A percentile compares a stretch with the other conserved stretches of the same genome.
phyloP scores from a whole-genome alignment of 37 sponge, comb jelly and placozoan genomes.

The Aphrocallistes beatrix region DNA sequence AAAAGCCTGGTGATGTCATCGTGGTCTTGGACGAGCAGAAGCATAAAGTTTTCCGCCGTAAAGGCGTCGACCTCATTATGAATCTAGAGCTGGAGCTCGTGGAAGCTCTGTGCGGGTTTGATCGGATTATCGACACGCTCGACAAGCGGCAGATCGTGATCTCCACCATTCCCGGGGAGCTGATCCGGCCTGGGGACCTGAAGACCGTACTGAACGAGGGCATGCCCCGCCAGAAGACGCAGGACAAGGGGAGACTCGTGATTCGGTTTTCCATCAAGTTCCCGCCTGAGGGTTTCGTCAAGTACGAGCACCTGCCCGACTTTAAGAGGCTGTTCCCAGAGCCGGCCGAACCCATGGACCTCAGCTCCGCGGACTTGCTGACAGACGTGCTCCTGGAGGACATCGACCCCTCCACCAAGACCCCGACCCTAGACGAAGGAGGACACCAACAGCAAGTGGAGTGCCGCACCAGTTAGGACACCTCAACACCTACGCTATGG shows the following conservation, averaged over 20 bases:
- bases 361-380: background rate
- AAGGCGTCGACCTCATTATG: constrained; percentile 69
- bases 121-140: constrained; percentile 48
- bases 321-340: constrained; percentile 47
- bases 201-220: constrained; percentile 89
- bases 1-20: constrained; percentile 88
- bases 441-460: background rate
- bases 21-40: constrained; percentile 83
- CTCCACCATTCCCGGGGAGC: constrained; percentile 69
- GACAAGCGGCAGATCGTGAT: constrained; percentile 74
- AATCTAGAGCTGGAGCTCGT: constrained; percentile 70
- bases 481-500: too few relatives aligned
- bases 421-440: background rate
- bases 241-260: constrained; percentile 77
- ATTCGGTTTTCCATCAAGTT: constrained; percentile 70
- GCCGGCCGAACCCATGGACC: background rate
- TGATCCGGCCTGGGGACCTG: constrained; percentile 51
- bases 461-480: background rate
- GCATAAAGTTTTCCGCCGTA: constrained; percentile 51
- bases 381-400: constrained; percentile 1
- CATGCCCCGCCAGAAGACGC: constrained; percentile 77
- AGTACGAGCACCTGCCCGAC: constrained; percentile 28
- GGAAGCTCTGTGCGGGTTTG: constrained; percentile 90
- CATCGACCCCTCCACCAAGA: background rate
- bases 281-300: constrained; percentile 47